phyloP scores from a whole-genome alignment of 2,113 vertebrate species.

The Neotragus pygmaeus region DNA sequence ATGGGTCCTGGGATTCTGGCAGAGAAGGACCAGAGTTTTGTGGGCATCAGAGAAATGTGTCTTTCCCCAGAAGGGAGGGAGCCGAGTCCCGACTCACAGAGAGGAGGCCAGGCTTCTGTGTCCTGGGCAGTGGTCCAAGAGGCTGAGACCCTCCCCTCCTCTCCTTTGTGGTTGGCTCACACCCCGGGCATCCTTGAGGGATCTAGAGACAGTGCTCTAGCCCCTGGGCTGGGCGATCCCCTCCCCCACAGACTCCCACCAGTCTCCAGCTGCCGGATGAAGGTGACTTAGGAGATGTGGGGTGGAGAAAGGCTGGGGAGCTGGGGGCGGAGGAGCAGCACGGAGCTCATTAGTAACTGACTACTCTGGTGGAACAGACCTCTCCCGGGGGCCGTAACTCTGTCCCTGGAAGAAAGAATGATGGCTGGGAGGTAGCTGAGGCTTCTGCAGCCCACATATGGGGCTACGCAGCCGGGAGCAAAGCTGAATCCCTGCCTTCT shows the following conservation, averaged over 20 bases:
- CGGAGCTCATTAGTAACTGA: slow-evolving; percentile 68
- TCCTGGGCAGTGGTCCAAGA: not conserved
- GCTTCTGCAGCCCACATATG: not conserved
- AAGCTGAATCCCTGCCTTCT: not conserved
- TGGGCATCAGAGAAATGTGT: not conserved
- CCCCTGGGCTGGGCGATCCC: not conserved
- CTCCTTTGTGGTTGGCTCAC: not conserved
- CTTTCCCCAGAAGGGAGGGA: not conserved
- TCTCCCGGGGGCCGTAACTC: slow-evolving; percentile 51
- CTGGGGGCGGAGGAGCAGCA: slow-evolving; percentile 22
- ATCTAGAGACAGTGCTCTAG: not conserved
- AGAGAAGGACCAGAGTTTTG: not conserved
- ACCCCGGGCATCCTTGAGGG: not conserved
- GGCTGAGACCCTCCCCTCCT: not conserved
- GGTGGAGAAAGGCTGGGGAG: slow-evolving; percentile 13
- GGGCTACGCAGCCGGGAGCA: not conserved
- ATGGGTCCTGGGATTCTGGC: not conserved
- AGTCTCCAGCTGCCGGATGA: slow-evolving; percentile 27
- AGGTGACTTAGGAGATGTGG: slow-evolving; percentile 57
- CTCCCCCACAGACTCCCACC: not conserved
- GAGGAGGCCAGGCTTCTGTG: not conserved
- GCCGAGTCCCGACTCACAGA: not conserved
- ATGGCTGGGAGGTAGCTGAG: slow-evolving; percentile 21
- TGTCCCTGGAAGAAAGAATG: slow-evolving; percentile 54
- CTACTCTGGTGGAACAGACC: slow-evolving; percentile 60